Base-by-base conservation (phyloP, 2,113 vertebrate species). In the Phrynosoma platyrhinos region DNA sequence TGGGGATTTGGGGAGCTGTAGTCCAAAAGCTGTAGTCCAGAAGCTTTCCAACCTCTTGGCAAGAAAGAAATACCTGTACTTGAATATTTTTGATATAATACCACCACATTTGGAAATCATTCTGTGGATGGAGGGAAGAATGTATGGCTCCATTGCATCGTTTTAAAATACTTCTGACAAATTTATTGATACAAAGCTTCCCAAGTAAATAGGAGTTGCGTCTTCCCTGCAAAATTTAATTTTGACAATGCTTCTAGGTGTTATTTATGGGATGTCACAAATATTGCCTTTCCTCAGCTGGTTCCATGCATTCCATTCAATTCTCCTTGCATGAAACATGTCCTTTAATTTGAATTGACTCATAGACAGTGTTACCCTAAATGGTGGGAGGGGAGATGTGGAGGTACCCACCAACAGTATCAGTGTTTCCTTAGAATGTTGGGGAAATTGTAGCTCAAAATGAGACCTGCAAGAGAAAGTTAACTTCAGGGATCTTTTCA, bases 151-250 rank as follows among this genome's bases (percentile, higher is more conserved):
- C 75, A 86, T 4, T 68, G 30, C 20, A 9, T 68, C 58, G 82
- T 14, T 75, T 27, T 20, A 87, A 6, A 64, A 80, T 64, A 40
- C 7, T 64, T 82, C 66, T 80, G 21, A 36, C 52, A 86, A 53
- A 53, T 13, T 36, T 55, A 74, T 62, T 58, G 16, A 62, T 32
- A 52, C 14, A 42, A 55, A 36, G 8, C 30, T 58, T 47, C 71
- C 40, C 27, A 74, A 80, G 40, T 58, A 81, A 87, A 42, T 30
- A 74, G 6, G 5, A 47, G 68, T 18, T 47, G 12, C 20, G 23
- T 40, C 25, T 87, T 82, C 10, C 52, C 32, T 81, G 14, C 42
- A 32, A 81, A 74, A 62, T 80, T 81, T 74, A 87, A 87, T 87
- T 21, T 36, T 81, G 85, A 25, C 52, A 81, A 16, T 18, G 42